phyloP scores from a whole-genome alignment of 2,113 vertebrate genomes.

The Carassius carassius region DNA sequence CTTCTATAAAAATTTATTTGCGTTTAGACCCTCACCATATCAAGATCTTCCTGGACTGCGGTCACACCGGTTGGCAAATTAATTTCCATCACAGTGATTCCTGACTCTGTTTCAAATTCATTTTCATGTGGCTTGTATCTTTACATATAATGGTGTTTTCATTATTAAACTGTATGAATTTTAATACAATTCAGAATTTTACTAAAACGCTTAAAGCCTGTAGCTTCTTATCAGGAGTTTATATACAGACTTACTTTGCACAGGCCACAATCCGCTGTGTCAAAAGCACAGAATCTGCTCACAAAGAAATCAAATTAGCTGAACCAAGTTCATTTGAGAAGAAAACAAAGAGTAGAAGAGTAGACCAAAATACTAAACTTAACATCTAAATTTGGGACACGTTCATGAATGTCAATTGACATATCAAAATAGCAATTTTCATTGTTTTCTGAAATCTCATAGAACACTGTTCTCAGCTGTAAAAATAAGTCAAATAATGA shows the following conservation, averaged over 20 bases:
- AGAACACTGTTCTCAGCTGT: constrained; percentile 86
- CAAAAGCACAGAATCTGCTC: constrained; percentile 57
- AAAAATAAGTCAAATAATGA: not conserved
- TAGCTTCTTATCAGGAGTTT: not conserved
- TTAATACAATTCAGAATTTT: not conserved
- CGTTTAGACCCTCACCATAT: constrained; percentile 64
- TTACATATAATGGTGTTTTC: constrained; percentile 30
- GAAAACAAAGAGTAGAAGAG: not conserved
- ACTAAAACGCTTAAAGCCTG: not conserved
- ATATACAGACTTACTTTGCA: constrained; percentile 80
- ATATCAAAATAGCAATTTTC: constrained; percentile 82
- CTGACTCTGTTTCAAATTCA: constrained; percentile 73
- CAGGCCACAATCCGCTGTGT: constrained; percentile 80
- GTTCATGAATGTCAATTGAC: constrained; percentile 58
- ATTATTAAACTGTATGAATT: not conserved
- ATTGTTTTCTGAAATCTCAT: constrained; percentile 73
- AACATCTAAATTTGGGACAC: constrained; percentile 25
- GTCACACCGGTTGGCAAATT: constrained; percentile 83
- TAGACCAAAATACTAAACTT: not conserved
- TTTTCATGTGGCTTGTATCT: constrained; percentile 80
- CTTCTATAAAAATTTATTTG: not conserved
- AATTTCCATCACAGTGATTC: constrained; percentile 88
- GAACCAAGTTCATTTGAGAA: not conserved
- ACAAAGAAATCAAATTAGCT: constrained; percentile 7
- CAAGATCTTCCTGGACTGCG: constrained; percentile 80